These are phyloP conservation scores for Anoplopoma fimbria DNA, from an alignment of 2,113 vertebrate genomes.

Conservation along the genomic window DNA sequence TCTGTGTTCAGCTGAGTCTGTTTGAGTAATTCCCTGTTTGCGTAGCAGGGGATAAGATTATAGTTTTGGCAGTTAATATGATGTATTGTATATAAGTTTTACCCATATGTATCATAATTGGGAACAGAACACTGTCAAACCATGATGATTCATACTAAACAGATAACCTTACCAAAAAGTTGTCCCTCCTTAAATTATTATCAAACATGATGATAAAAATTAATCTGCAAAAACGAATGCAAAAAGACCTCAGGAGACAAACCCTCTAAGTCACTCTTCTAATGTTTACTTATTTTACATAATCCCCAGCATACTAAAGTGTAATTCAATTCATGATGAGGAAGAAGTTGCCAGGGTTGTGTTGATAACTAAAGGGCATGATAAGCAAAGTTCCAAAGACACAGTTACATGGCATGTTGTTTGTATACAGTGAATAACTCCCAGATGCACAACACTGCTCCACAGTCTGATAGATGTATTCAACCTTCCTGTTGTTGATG, in stretches of 20 bases:
- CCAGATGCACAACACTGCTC: neutral
- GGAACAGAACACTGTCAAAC: neutral
- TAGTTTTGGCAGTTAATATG: neutral
- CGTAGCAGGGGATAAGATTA: neutral
- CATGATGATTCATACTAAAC: neutral
- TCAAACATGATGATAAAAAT: constrained; percentile 28
- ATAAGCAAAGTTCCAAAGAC: constrained; percentile 38
- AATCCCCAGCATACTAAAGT: constrained; percentile 53
- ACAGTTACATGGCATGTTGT: constrained; percentile 4
- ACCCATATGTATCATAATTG: neutral
- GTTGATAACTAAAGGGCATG: constrained; percentile 39
- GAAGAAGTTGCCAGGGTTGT: constrained; percentile 42
- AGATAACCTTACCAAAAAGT: neutral
- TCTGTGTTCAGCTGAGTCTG: neutral
- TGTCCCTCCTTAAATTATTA: neutral
- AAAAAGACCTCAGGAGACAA: constrained; percentile 25
- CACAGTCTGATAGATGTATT: constrained; percentile 30
- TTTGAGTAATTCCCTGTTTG: neutral
- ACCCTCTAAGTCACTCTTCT: constrained; percentile 32
- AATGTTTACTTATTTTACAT: constrained; percentile 69
- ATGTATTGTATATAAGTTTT: neutral
- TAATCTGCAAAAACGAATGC: neutral
- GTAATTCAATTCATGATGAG: constrained; percentile 62
- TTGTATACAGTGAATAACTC: neutral
- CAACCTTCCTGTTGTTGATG: constrained; percentile 25